Evolutionary conservation across 2,113 vertebrate genomes (phyloP).

Genomic region (Oreochromis aureus): DNA sequence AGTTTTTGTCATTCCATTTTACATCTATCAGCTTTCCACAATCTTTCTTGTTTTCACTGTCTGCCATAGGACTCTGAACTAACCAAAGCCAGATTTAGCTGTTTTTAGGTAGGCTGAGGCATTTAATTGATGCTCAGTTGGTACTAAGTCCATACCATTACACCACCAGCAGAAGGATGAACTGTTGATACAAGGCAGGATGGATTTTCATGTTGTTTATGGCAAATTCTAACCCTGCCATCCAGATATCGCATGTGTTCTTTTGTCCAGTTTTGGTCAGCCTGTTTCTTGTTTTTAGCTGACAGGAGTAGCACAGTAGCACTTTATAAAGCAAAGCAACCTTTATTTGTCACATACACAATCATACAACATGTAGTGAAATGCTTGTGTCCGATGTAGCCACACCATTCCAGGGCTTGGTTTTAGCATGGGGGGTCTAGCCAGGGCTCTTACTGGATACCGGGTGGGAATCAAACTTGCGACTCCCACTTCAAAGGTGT

Average conservation of each 20-base stretch:
- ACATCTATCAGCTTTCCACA: background rate
- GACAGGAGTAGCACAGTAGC: background rate
- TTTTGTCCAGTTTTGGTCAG: background rate
- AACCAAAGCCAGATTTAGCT: background rate
- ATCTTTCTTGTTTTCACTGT: background rate
- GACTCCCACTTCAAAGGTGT: too few species aligned
- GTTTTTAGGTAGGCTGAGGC: background rate
- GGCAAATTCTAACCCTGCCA: background rate
- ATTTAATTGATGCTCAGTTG: background rate
- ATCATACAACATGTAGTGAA: background rate
- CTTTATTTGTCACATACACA: background rate
- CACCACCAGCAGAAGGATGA: background rate
- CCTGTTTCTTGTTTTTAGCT: background rate
- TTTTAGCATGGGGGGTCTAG: background rate
- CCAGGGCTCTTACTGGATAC: too few species aligned
- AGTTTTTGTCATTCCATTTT: background rate
- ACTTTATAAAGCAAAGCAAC: background rate
- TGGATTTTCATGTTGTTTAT: background rate
- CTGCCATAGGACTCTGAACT: background rate
- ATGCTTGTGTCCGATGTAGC: background rate
- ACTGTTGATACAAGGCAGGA: background rate
- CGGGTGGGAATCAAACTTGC: too few species aligned
- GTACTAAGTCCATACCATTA: background rate
- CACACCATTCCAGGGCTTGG: accelerated
- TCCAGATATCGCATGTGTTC: background rate